phyloP scores from a whole-genome alignment of 2,888 invertebrate genomes.

The Heterodera filipjevi region DNA sequence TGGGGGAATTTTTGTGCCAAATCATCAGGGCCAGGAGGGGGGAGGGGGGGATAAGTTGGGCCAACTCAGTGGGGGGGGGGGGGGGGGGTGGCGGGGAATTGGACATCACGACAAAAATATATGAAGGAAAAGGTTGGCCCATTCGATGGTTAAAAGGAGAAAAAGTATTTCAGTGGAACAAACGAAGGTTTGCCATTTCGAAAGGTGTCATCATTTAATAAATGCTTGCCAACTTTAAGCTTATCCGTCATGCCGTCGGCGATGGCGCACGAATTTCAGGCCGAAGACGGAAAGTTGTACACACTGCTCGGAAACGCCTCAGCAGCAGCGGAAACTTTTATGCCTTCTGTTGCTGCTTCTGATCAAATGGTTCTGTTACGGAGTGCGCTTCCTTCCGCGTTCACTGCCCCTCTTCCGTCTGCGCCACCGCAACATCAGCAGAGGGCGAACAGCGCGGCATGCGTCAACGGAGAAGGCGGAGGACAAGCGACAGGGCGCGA shows the following conservation, averaged over 20 bases:
- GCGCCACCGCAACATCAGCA: background rate
- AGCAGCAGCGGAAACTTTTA: background rate
- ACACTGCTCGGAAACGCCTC: background rate
- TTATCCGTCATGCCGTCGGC: background rate
- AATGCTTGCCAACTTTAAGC: background rate
- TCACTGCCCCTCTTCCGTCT: background rate
- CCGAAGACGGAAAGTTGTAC: constrained; percentile 3
- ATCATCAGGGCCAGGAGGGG: too few species aligned
- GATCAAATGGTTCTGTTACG: background rate
- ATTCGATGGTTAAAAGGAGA: too few species aligned
- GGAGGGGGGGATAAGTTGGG: too few species aligned
- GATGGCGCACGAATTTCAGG: background rate
- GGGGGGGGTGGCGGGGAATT: too few species aligned
- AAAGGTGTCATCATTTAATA: background rate
- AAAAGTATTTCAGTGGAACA: background rate
- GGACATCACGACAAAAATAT: too few species aligned
- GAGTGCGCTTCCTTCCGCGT: constrained; percentile 15
- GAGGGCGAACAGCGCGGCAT: background rate
- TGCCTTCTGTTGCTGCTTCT: background rate
- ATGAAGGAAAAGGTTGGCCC: too few species aligned
- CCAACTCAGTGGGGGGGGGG: too few species aligned
- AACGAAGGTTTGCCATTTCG: background rate
- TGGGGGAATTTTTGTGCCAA: too few species aligned
- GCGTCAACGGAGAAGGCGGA: background rate
- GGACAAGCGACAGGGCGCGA: background rate